Base-by-base conservation (phyloP, 2,888 invertebrate genomes). In the Zaprionus obscuricornis region DNA sequence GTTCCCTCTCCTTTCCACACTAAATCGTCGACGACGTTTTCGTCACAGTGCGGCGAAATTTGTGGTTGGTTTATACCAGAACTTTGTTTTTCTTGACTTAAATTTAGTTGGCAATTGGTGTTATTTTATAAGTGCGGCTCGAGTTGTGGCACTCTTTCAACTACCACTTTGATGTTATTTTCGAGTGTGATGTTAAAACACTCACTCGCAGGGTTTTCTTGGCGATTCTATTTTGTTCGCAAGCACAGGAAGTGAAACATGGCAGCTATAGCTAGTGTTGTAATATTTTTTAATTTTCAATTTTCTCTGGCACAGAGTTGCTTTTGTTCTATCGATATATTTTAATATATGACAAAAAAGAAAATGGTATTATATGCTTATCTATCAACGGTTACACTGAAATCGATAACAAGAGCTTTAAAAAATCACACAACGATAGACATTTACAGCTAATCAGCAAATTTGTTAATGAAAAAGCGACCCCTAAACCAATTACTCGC, bases 201-300 rank as follows among this genome's bases (percentile, higher is more conserved):
- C 77, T 93, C 92, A 93, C 94, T 93, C 93, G 94, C 93, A 94
- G 75, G 85, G 81, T 68, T 84, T 85, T 81, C 67, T 85, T 74
- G 66, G 76, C 74, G 76, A 83, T 81, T 86, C 55, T 86, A 78
- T 85, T 76, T 89, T 88, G 76, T 89, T 87, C 87, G 86, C 85
- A 73, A 81, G 85, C 85, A 81, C 77, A 75, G 81, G 81, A 81
- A 81, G 85, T 81, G 63, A 74, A 83, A 79, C 82, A 82, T 77
- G 83, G 83, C 77, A 82, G 76, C 78, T 66, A 70, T 39, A 22
- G 13, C 43, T 42, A 81, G 74, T 64, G 67, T 37, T 81, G 71
- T 66, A 68, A 14, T 70, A 70, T 55, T 70, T 54, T 64, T 67
- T 3, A 43, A 27, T 40, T n/a, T n/a, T n/a, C n/a, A n/a, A n/a